Conservation (phyloP, 2,113 vertebrate species). For the Numenius arquata region DNA sequence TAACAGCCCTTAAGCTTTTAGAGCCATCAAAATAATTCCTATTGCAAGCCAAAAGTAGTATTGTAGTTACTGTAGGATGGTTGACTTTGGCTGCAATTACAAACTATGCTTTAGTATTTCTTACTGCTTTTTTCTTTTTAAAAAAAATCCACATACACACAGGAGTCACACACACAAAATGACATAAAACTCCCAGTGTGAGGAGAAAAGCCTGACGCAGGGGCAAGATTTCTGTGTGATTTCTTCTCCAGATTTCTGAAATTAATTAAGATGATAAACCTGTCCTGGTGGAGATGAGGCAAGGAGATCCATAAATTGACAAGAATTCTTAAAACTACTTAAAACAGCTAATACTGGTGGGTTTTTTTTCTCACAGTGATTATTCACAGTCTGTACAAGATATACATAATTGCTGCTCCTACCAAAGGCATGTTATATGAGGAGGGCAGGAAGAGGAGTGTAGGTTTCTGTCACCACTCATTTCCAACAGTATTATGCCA, state of each 20-base stretch:
- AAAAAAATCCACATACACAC: background rate
- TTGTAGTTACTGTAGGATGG: background rate
- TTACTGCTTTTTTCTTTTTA: background rate
- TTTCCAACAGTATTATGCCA: background rate
- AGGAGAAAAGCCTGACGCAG: background rate
- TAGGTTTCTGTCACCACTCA: background rate
- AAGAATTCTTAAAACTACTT: background rate
- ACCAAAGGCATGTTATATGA: background rate
- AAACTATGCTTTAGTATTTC: background rate
- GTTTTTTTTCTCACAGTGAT: background rate
- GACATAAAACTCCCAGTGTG: background rate
- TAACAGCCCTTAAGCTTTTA: background rate
- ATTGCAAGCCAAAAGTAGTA: background rate
- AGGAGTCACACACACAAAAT: background rate
- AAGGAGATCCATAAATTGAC: background rate
- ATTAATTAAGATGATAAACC: background rate
- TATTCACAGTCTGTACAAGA: background rate
- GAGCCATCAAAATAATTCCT: background rate
- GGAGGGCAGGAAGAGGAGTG: background rate
- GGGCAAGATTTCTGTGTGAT: background rate
- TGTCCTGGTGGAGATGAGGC: background rate
- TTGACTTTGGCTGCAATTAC: background rate
- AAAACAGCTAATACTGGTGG: background rate
- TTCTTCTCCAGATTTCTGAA: background rate
- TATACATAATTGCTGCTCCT: background rate